Evolutionary conservation across 2,888 invertebrate genomes (phyloP), one percentile per base, ranked within the genome.

Genomic region (Colletes collaris): DNA sequence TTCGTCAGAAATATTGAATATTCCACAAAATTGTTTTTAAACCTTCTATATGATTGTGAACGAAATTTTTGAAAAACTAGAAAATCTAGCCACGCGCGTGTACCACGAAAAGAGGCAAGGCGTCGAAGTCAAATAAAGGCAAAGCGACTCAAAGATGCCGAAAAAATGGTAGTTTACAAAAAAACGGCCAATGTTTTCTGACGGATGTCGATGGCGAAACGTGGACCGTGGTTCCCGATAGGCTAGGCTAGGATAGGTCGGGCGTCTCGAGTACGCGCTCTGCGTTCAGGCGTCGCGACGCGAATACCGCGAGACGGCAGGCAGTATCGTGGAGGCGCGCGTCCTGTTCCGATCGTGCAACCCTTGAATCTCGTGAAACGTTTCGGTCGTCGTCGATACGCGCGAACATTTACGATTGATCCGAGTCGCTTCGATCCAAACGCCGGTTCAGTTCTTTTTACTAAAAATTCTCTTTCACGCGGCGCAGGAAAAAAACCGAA

Each of bases 241-340:
- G 82, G 73, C 70, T 71, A 86, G 84, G 86, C 70, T 71, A 86
- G 84, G 86, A 85, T 87, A 88, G 86, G 87, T 86, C 81, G 87
- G 27, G 85, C 84, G 86, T 89, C 86, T 89, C 83, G 90, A 90
- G 90, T 89, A 86, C 86, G 90, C 90, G 90, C 90, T 79, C 86
- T 87, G 76, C 84, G 82, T 77, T 80, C 80, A 80, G 86, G 87
- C 90, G 84, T 88, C 85, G 85, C 85, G 84, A 86, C 81, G 87
- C 89, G 82, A 81, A 76, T 84, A 66, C 79, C 76, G 82, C 74
- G 78, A 84, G 79, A 79, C 80, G 68, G 71, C 80, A 70, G 82
- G 75, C 90, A 90, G 90, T 90, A 87, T 85, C 86, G 87, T 88
- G 79, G 85, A 86, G 82, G 84, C 90, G 88, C 90, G 90, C 90